Base-by-base conservation (phyloP, 1,140 invertebrate genomes). In the Hormaphis cornu region DNA sequence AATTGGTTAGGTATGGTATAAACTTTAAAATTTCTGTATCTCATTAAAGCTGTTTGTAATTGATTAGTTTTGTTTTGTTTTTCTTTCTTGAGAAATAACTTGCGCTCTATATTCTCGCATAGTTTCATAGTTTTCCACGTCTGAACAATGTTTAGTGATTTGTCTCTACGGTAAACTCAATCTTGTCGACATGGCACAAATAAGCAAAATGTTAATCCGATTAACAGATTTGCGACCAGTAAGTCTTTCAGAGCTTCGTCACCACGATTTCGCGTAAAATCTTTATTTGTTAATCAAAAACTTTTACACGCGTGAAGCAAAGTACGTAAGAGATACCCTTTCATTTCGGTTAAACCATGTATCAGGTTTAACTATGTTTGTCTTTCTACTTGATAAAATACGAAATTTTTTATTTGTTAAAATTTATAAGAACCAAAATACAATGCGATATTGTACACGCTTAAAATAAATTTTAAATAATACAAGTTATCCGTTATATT, bases 131-230 rank as follows among this genome's bases (percentile, higher is more conserved):
- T 20, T 54, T 33, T 4, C n/a, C 16, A 18, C 8, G 6, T 30
- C n/a, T 33, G 28, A 54, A 54, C n/a, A 54, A 54, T 54, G n/a
- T 35, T 20, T 33, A 33, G n/a, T 33, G 20, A 56, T 56, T 22
- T 20, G n/a, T 56, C 30, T 35, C 53, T 10, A 7, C 24, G 33
- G 24, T 56, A 37, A 56, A 12, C 33, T 56, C 30, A 35, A 56
- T 56, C 53, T 33, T 56, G 30, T 22, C 30, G 6, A 37, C 12
- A 37, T 35, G 30, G 18, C 20, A 37, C 26, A 24, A 56, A 37
- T 56, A n/a, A 35, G 53, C 18, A 6, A 56, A 56, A 56, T 18
- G 53, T 56, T 37, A 56, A 56, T 56, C 30, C 20, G 53, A 56
- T 37, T 37, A 37, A 56, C 30, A 16, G 35, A 56, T 56, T 30